Base-by-base conservation (phyloP, 2,113 vertebrate species). In the Myotis yumanensis region DNA sequence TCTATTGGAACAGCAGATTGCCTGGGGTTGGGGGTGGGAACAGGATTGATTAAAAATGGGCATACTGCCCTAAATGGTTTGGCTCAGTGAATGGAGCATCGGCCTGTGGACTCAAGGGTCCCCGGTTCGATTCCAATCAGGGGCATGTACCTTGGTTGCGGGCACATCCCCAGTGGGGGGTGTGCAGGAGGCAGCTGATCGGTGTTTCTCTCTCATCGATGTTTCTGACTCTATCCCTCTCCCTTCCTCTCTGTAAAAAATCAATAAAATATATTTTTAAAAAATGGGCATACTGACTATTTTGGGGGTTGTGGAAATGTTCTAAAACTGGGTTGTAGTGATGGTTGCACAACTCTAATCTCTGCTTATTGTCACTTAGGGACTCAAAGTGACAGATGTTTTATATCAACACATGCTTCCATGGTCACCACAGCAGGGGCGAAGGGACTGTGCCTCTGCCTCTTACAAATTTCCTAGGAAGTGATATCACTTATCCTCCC, bases 321-420 rank as follows among this genome's bases (percentile, higher is more conserved):
- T 92, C 75, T 95, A 69, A 94, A 82, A 71, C 23, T 89, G 12
- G 51, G 86, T 76, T 52, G 48, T 81, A 40, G 54, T 91, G 35
- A 89, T 62, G 30, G 51, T 16, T 37, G 32, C 20, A 82, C n/a
- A 89, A 73, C 11, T 62, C 72, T 80, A 87, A 11, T 88, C 84
- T 68, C 35, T 79, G 71, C 22, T 95, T 83, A 87, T 51, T 91
- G 28, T 87, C 35, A 72, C 72, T 95, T 51, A 95, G 54, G 37
- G 48, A 73, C 66, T 23, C 46, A 83, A 68, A 95, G 28, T 79
- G 64, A 66, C 46, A 73, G 16, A 81, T 86, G 20, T 69, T 83
- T 71, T 59, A 46, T 30, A 28, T 46, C 28, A 88, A 73, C 16
- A 72, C 52, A 72, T 40, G 35, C 32, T 48, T 94, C 52, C 64